A percentile compares a stretch with the other conserved stretches of the same genome.
These are phyloP conservation scores for Xanthostigma xanthostigma DNA, from an alignment of 2,888 invertebrate genomes.

Conservation along the genomic window DNA sequence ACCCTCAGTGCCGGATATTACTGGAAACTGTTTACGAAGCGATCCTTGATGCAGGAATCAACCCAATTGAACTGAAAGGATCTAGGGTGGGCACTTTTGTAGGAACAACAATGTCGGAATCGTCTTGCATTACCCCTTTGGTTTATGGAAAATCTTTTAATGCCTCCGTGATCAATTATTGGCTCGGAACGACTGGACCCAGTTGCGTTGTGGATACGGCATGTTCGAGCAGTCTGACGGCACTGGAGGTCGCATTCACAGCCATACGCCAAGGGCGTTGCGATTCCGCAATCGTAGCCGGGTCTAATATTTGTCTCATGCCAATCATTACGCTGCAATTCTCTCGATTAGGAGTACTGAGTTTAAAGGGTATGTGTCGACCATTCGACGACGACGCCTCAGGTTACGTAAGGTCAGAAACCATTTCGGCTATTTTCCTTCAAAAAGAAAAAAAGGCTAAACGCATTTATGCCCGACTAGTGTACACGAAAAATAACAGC, in stretches of 20 bases:
- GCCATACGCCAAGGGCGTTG: conserved; percentile 67
- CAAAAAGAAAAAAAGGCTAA: conserved; percentile 44
- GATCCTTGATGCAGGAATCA: conserved; percentile 44
- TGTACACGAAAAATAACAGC: conserved; percentile 24
- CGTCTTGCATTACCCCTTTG: neutral
- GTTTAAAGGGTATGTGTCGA: conserved; percentile 75
- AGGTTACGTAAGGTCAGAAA: conserved; percentile 73
- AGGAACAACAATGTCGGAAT: conserved; percentile 60
- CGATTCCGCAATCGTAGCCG: conserved; percentile 81
- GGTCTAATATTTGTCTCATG: conserved; percentile 71
- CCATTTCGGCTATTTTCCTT: conserved; percentile 51
- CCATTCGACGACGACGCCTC: conserved; percentile 75
- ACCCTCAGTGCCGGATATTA: conserved; percentile 39
- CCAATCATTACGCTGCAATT: conserved; percentile 84
- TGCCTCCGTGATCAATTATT: conserved; percentile 55
- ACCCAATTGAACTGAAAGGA: conserved; percentile 54
- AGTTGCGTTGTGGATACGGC: conserved; percentile 84
- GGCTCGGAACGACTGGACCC: conserved; percentile 76
- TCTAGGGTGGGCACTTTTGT: conserved; percentile 67
- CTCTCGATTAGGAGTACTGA: conserved; percentile 59
- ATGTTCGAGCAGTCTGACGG: conserved; percentile 85
- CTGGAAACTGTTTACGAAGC: conserved; percentile 44
- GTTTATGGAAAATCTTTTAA: too few relatives aligned
- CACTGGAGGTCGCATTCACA: conserved; percentile 66
- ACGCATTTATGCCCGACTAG: conserved; percentile 31